Base-by-base conservation (phyloP, 2,888 invertebrate genomes). In the Mechanitis mazaeus region DNA sequence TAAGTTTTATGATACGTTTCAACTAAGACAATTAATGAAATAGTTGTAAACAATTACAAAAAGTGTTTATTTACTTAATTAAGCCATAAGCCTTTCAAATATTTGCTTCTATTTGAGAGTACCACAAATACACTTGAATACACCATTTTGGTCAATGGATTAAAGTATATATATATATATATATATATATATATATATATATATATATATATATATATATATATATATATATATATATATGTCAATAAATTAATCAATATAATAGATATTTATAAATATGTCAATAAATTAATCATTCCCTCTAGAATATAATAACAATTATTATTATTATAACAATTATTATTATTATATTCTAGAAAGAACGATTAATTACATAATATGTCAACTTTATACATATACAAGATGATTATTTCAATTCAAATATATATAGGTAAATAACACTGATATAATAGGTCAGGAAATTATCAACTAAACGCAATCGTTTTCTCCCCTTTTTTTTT, bases 401-500 rank as follows among this genome's bases (percentile, higher is more conserved):
- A 54, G 63, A 65, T 42, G 69, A 71, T 68, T 64, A 59, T 67
- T 61, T 61, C 63, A 67, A 64, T 67, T 63, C 65, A 68, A 68
- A 70, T 68, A 71, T 65, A 67, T n/a, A n/a, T n/a, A 68, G 70
- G 66, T 64, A 70, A 69, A 73, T 69, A 66, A 72, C 67, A 70
- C 60, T 63, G 71, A 75, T 75, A 74, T 74, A 42, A 76, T 67
- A 74, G 79, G 79, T 79, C 79, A 75, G 54, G n/a, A 70, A 66
- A 67, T 77, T 79, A 79, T 79, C 79, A 67, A 31, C 42, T 57
- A 58, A 47, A 54, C 45, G 64, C 50, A 55, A 47, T n/a, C 42
- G 58, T 54, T 58, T 31, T 20, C 31, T 46, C 45, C 45, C 33
- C 31, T n/a, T n/a, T n/a, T n/a, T n/a, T n/a, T n/a, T n/a, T n/a